Evolutionary conservation across 23 tunicate species (phyloP), one percentile per base, ranked within the genome.

Genomic region (Halocynthia aurantium): DNA sequence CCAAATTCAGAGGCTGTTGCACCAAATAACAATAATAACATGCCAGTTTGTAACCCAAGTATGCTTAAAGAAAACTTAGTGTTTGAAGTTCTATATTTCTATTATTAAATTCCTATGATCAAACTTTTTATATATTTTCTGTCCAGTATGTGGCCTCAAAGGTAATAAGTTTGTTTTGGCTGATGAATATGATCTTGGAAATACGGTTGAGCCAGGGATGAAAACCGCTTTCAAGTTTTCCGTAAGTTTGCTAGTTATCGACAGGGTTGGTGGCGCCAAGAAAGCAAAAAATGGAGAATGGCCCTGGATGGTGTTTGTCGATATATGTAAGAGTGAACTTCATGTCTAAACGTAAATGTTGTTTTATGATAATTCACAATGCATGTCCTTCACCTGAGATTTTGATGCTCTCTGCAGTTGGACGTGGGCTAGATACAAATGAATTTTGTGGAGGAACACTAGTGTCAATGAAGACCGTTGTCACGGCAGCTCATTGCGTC

Each of bases 391-490:
- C 17, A 60, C 17, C 64, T 15, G n/a, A 60, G 1, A 60, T 60
- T 60, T 60, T 18, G 64, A 60, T 15, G 17, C 17, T 60, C 2
- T 40, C 51, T 50, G 13, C 62, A 74, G 78, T 53, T 56, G 78
- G 78, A 8, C 17, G 10, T 4, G 78, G 78, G 10, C 10, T 56
- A 13, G 63, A 56, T 11, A 74, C 78, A 44, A 66, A 64, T 12
- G 72, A 54, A 53, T 73, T 85, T 76, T 86, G 92, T 76, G 92
- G 92, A 67, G 92, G 92, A 76, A 82, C 83, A n/a, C 62, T 86
- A 21, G 84, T 86, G 22, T 70, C 70, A 7, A 72, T 69, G 19
- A 76, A 79, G 19, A 82, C 84, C 6, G 85, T 86, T 6, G 85
- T 86, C 9, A 86, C 92, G 6, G 92, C 92, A 8, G 85, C 92